Conservation (phyloP, 2,113 vertebrate genomes). For the Platycercus adscitus region DNA sequence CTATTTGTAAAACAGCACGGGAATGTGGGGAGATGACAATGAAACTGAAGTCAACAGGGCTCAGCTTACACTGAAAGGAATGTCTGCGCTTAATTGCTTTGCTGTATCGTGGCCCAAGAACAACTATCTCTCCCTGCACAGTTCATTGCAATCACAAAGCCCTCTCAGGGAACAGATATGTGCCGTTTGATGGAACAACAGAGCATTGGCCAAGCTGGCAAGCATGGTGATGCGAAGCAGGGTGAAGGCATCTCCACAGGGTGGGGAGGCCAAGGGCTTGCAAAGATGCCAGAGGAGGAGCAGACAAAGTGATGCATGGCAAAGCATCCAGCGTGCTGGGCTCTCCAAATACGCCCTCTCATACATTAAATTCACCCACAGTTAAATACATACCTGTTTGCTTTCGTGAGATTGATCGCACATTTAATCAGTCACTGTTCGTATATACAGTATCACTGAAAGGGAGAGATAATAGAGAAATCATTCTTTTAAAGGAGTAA, state of each 20-base stretch:
- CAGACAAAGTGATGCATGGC: not conserved
- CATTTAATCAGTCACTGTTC: constrained; percentile 37
- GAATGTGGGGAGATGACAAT: not conserved
- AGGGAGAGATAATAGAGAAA: constrained; percentile 70
- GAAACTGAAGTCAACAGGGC: not conserved
- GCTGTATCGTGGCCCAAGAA: not conserved
- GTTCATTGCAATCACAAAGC: not conserved
- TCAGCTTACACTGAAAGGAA: not conserved
- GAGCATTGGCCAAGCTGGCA: not conserved
- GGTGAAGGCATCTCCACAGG: not conserved
- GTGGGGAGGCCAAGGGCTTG: not conserved
- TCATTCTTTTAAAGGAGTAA: constrained; percentile 68
- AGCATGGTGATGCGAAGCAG: not conserved
- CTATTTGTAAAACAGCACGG: not conserved
- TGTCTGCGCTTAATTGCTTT: not conserved
- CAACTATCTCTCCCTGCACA: not conserved
- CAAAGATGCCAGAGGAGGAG: not conserved
- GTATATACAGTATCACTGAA: constrained; percentile 28
- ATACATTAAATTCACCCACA: not conserved
- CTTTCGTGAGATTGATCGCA: constrained; percentile 32
- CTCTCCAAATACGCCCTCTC: not conserved
- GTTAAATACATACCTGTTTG: constrained; percentile 60
- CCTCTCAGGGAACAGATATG: not conserved
- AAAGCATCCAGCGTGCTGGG: not conserved
- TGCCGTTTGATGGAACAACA: not conserved